Conservation (phyloP, 1,140 invertebrate genomes). For the Ylistrum balloti region DNA sequence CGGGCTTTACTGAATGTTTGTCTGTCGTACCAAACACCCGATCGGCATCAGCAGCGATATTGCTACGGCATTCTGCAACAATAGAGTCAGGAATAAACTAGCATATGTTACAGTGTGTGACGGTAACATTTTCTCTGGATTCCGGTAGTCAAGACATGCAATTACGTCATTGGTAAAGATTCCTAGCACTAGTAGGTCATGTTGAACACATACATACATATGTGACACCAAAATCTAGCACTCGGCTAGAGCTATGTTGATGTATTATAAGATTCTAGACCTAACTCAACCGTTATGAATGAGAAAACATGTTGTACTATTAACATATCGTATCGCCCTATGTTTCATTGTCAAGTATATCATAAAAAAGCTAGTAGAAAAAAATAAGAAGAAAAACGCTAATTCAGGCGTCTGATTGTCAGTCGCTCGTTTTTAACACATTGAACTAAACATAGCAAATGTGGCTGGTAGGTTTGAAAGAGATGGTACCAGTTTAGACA, state of each 20-base stretch:
- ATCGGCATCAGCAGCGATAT: not conserved
- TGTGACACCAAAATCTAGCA: not conserved
- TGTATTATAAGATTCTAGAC: too few relatives aligned
- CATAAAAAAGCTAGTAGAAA: too few relatives aligned
- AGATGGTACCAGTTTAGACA: too few relatives aligned
- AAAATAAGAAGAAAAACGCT: too few relatives aligned
- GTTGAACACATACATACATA: not conserved
- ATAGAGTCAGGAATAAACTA: not conserved
- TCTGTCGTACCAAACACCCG: not conserved
- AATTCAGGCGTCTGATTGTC: too few relatives aligned
- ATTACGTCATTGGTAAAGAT: not conserved
- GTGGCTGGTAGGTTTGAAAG: too few relatives aligned
- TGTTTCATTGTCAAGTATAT: too few relatives aligned
- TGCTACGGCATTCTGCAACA: not conserved
- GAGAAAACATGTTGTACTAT: too few relatives aligned
- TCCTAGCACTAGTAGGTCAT: not conserved
- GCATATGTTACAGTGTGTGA: not conserved
- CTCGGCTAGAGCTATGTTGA: not conserved
- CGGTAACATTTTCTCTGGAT: not conserved
- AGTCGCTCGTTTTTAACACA: too few relatives aligned
- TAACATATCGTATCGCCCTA: too few relatives aligned
- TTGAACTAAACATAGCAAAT: too few relatives aligned
- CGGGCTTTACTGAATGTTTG: not conserved
- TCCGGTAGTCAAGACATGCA: not conserved
- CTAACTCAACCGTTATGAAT: too few relatives aligned